Conservation (phyloP, 1,140 invertebrate species). For the Homarus americanus region DNA sequence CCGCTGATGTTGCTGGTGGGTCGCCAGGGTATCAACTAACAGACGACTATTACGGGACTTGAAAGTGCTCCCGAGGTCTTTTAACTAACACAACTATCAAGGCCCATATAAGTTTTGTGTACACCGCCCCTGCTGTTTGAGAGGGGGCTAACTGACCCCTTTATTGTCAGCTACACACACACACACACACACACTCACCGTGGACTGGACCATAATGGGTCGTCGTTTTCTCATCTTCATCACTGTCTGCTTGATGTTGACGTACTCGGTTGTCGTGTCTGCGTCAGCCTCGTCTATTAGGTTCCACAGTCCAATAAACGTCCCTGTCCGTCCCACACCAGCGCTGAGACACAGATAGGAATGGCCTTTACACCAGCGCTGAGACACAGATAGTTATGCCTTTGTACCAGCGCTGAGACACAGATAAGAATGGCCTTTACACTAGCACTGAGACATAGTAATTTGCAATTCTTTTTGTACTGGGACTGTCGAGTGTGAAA, state of each 20-base stretch:
- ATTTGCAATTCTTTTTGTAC: no score
- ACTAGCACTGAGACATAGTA: no score
- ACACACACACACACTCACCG: constrained; percentile 4
- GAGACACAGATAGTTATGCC: no score
- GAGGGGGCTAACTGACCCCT: not conserved
- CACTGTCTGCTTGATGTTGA: constrained; percentile 32
- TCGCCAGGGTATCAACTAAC: no score
- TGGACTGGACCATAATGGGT: constrained; percentile 17
- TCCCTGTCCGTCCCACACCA: constrained; percentile 35
- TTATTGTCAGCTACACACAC: not conserved
- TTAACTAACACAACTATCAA: not conserved
- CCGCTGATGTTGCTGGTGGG: no score
- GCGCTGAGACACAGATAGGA: not conserved
- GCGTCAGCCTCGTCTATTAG: constrained; percentile 10
- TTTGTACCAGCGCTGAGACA: constrained; percentile 17
- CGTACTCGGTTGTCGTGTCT: not conserved
- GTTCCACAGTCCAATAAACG: constrained; percentile 44
- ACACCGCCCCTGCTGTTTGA: not conserved
- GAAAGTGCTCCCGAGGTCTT: no score
- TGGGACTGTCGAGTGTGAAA: no score
- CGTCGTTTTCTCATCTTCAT: constrained; percentile 14
- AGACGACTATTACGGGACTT: no score
- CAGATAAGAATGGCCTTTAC: no score
- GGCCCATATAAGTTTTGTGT: not conserved
- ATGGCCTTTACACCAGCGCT: no score